phyloP scores from a whole-genome alignment of 2,888 invertebrate species.

The Lampropteryx suffumata region DNA sequence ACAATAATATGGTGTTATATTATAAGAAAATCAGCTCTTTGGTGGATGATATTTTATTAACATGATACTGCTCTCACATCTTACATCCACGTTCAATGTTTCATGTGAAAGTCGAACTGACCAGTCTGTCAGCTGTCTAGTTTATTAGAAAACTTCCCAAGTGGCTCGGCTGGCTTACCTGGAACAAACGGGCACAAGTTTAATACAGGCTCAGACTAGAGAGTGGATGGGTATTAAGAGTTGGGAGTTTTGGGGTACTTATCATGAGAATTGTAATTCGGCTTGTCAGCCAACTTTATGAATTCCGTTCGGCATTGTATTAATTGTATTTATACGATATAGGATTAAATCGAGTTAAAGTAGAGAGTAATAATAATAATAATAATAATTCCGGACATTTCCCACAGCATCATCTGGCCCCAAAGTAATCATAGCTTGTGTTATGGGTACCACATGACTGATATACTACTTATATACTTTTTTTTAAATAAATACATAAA shows the following conservation, averaged over 20 bases:
- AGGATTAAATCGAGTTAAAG: no score
- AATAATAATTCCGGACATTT: no score
- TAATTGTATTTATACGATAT: not conserved
- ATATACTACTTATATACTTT: no score
- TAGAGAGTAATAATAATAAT: no score
- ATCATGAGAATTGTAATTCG: not conserved
- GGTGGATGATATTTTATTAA: no score
- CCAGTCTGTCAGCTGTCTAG: conserved; percentile 6
- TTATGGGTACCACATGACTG: no score
- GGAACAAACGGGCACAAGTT: conserved; percentile 31
- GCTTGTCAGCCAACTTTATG: not conserved
- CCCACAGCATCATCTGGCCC: no score
- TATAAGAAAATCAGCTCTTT: no score
- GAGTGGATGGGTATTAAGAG: conserved; percentile 7
- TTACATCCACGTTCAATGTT: conserved; percentile 1
- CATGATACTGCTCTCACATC: not conserved
- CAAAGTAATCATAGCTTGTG: no score
- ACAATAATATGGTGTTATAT: no score
- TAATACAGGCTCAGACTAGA: conserved; percentile 17
- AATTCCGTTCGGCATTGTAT: not conserved
- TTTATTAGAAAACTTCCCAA: conserved; percentile 19
- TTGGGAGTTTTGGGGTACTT: conserved; percentile 1
- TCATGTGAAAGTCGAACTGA: conserved; percentile 7
- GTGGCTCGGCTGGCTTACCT: conserved; percentile 28
- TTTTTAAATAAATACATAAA: no score